A percentile compares a stretch with the other conserved stretches of the same genome.
These are phyloP conservation scores for Lathronympha strigana DNA, from an alignment of 2,888 invertebrate genomes.

Conservation along the genomic window DNA sequence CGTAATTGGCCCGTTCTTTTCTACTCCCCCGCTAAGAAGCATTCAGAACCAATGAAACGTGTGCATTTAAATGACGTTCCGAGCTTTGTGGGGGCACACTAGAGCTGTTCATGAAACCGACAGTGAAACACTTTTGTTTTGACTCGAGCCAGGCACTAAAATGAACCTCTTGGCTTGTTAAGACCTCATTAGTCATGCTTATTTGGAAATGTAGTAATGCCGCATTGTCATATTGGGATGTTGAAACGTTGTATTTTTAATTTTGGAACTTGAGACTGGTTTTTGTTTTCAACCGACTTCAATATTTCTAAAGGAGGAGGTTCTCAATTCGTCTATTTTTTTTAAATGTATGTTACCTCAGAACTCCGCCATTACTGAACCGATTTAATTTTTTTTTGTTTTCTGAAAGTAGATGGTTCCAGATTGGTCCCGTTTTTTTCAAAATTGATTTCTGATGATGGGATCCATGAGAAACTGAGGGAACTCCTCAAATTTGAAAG, in stretches of 20 bases:
- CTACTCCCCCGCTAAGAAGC: conserved; percentile 77
- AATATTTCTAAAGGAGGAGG: no score
- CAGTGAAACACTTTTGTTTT: conserved; percentile 75
- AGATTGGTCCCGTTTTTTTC: no score
- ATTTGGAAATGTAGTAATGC: conserved; percentile 62
- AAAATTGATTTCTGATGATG: no score
- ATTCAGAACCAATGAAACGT: conserved; percentile 84
- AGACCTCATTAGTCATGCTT: conserved; percentile 78
- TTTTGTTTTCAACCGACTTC: no score
- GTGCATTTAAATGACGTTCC: conserved; percentile 84
- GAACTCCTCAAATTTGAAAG: no score
- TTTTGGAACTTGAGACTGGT: conserved; percentile 3
- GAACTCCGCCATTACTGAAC: no score
- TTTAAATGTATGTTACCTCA: no score
- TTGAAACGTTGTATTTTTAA: conserved; percentile 10
- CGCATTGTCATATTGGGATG: conserved; percentile 24
- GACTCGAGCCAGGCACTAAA: conserved; percentile 64
- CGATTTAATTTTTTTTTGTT: no score
- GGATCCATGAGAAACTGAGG: no score
- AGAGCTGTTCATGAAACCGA: conserved; percentile 79
- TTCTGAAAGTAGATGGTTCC: no score
- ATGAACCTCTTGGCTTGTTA: conserved; percentile 73
- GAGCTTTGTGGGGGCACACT: conserved; percentile 82
- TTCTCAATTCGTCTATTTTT: no score
- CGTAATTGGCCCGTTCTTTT: conserved; percentile 84